Base-by-base conservation (phyloP, 2,113 vertebrate genomes). In the Aegypius monachus region DNA sequence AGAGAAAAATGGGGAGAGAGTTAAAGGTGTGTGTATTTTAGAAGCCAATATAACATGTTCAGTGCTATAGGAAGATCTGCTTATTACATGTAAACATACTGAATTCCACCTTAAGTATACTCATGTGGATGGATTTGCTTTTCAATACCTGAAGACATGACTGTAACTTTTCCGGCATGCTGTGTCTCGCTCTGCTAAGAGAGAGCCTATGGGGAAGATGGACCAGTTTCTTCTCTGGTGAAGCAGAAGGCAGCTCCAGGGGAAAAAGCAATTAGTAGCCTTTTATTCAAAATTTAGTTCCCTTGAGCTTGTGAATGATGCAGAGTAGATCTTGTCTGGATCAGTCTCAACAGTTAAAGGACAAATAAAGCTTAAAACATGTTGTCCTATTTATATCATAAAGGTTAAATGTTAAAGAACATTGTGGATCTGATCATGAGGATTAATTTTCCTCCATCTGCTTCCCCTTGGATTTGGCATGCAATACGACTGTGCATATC, bases 401-500 rank as follows among this genome's bases (percentile, higher is more conserved):
- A 65, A 87, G 88, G 91, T 95, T 88, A 91, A 87, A 59, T 79
- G 66, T 90, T 90, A 74, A 43, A 84, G 91, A 95, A 75, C 83
- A 56, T 21, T 29, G n/a, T 80, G 88, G 73, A 50, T 84, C 50
- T 81, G 56, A 75, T 74, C n/a, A 20, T 2, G 50, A 82, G 73
- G 87, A 84, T 88, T 93, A 75, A 42, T 93, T 81, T 91, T 84
- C 55, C 79, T 95, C 68, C 83, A 88, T 93, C 91, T 95, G 94
- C 56, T 93, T 84, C 63, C 73, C 63, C 31, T 50, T 21, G 62
- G 80, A 40, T 81, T 91, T 71, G 79, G 91, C 52, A 56, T 19
- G 36, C 32, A 19, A 7, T 31, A 23, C 10, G 11, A 50, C 45
- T n/a, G 9, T 68, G 47, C 13, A 6, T n/a, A 43, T 61, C 47